Conservation (phyloP, 1,140 invertebrate species). For the Rhagoletis zephyria region DNA sequence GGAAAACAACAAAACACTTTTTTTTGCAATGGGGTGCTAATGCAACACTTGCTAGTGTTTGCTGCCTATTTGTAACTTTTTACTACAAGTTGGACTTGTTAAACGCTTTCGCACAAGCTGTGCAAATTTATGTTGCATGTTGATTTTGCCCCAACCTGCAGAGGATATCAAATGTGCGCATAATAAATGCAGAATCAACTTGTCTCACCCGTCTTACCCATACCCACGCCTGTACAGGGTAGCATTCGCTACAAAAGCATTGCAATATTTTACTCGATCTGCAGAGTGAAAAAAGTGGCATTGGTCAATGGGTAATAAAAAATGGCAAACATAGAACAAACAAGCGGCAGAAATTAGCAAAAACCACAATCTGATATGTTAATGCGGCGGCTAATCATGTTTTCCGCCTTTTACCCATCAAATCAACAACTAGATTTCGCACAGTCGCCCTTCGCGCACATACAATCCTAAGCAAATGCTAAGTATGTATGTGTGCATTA, state of each 20-base stretch:
- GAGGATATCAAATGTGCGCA: slow-evolving; percentile 30
- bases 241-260: neutral
- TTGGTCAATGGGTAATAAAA: slow-evolving; percentile 9
- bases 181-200: slow-evolving; percentile 46
- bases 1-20: neutral
- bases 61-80: neutral
- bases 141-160: slow-evolving; percentile 20
- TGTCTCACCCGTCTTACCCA: neutral
- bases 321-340: slow-evolving; percentile 30
- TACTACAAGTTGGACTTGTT: slow-evolving; percentile 5
- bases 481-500: neutral
- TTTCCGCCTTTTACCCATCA: slow-evolving; percentile 6
- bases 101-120: slow-evolving; percentile 41
- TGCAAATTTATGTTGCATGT: slow-evolving; percentile 39
- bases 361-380: slow-evolving; percentile 50
- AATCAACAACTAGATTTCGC: neutral
- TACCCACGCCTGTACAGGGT: neutral
- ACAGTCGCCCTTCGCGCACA: neutral
- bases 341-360: slow-evolving; percentile 39
- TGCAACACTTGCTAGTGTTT: slow-evolving; percentile 16
- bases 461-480: neutral
- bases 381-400: slow-evolving; percentile 44
- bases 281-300: neutral
- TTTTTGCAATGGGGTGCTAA: neutral
- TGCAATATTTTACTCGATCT: too few relatives aligned